A percentile compares a stretch with the other conserved stretches of the same genome.
These are phyloP conservation scores for Drosophila mayaguana DNA, from an alignment of 2,888 invertebrate genomes.

Conservation along the genomic window DNA sequence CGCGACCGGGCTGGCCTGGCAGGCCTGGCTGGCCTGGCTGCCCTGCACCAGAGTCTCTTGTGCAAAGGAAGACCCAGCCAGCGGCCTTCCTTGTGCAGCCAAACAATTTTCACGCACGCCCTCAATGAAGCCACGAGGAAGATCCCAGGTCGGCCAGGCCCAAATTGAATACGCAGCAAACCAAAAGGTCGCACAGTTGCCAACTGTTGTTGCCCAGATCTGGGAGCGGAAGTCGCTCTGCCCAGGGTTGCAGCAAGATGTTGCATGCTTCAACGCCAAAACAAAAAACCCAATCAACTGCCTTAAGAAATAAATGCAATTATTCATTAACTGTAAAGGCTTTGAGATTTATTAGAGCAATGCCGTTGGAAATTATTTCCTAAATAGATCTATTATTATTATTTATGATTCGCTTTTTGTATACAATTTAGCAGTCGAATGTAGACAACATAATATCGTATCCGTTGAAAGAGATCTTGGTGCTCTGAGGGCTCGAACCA, in stretches of 20 bases:
- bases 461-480: too few species aligned
- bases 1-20: background rate
- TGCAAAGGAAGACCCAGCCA: slow-evolving; percentile 41
- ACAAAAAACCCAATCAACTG: slow-evolving; percentile 19
- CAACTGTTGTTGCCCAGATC: slow-evolving; percentile 17
- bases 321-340: slow-evolving; percentile 42
- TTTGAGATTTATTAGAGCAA: background rate
- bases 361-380: background rate
- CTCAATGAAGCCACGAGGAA: slow-evolving; percentile 47
- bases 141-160: slow-evolving; percentile 18
- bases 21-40: background rate
- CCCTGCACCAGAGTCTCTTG: slow-evolving; percentile 1
- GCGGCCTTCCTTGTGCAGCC: slow-evolving; percentile 75
- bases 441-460: too few species aligned
- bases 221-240: slow-evolving; percentile 45
- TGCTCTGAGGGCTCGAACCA: too few species aligned
- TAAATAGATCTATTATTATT: slow-evolving; percentile 1
- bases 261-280: slow-evolving; percentile 1
- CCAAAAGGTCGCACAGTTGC: slow-evolving; percentile 38
- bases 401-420: background rate
- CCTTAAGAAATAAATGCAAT: slow-evolving; percentile 37
- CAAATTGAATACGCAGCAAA: slow-evolving; percentile 67
- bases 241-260: slow-evolving; percentile 32
- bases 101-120: slow-evolving; percentile 81
- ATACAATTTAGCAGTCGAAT: background rate